Conservation (phyloP, 2,113 vertebrate species). For the Meriones unguiculatus region DNA sequence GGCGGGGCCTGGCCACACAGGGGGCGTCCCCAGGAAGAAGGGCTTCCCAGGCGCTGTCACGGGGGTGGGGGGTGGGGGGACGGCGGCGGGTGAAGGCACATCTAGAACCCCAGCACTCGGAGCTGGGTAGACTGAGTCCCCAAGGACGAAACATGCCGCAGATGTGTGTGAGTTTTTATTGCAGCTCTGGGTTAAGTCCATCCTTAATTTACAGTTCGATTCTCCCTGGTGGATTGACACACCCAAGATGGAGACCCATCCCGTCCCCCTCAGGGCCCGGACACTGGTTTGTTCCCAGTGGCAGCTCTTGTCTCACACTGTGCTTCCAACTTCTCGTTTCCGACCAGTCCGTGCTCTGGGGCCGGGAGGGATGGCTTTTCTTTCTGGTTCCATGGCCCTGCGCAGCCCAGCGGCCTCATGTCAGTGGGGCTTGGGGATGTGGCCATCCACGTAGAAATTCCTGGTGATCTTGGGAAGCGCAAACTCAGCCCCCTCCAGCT, state of each 20-base stretch:
- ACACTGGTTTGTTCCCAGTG: neutral
- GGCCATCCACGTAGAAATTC: slow-evolving; percentile 97
- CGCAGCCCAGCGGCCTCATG: neutral
- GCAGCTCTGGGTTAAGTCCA: neutral
- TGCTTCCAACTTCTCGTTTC: slow-evolving; percentile 10
- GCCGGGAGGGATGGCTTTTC: neutral
- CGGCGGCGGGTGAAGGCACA: neutral
- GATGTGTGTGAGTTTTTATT: slow-evolving; percentile 69
- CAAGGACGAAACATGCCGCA: neutral
- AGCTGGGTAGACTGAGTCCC: neutral
- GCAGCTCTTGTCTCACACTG: neutral
- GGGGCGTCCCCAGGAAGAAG: neutral
- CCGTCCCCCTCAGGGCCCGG: neutral
- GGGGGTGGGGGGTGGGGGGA: too few species aligned
- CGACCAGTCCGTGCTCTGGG: neutral
- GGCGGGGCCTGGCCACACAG: slow-evolving; percentile 4
- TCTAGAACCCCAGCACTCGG: neutral
- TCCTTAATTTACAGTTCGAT: neutral
- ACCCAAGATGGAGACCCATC: neutral
- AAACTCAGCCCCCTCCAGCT: slow-evolving; percentile 92
- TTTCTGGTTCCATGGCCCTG: neutral
- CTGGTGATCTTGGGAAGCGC: slow-evolving; percentile 93
- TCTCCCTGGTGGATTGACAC: neutral
- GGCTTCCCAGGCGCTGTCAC: too few species aligned
- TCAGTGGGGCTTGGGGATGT: slow-evolving; percentile 95